Conservation (phyloP, 2,888 invertebrate species). For the Griposia aprilina region DNA sequence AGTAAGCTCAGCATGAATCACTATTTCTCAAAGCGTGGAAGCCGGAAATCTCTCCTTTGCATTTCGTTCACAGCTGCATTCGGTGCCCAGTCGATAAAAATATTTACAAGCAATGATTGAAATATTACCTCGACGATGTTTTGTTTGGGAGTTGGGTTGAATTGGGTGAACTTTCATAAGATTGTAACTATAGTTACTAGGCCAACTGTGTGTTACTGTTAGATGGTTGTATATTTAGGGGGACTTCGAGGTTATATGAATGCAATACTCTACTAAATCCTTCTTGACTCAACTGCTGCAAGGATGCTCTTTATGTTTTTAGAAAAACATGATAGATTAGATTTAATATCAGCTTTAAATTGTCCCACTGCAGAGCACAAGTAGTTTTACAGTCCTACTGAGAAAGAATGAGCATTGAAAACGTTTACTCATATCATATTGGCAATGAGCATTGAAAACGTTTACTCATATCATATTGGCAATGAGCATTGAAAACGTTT, state of each 20-base stretch:
- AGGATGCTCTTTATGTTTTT: too few relatives aligned
- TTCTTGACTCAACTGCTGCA: too few relatives aligned
- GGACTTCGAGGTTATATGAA: neutral
- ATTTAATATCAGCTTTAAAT: neutral
- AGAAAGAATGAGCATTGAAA: neutral
- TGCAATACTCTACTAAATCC: neutral
- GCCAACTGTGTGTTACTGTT: neutral
- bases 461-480: neutral
- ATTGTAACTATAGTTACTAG: neutral
- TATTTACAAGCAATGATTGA: slow-evolving; percentile 54
- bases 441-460: neutral
- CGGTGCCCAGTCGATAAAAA: slow-evolving; percentile 49
- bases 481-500: neutral
- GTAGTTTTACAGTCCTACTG: neutral
- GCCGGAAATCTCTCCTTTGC: slow-evolving; percentile 28
- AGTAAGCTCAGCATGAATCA: neutral
- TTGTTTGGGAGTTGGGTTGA: slow-evolving; percentile 16
- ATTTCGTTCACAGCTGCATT: slow-evolving; percentile 32
- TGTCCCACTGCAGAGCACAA: neutral
- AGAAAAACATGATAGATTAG: neutral
- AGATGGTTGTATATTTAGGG: neutral
- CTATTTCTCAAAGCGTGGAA: neutral
- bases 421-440: neutral
- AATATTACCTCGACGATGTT: slow-evolving; percentile 47
- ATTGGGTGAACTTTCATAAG: slow-evolving; percentile 21